phyloP scores from a whole-genome alignment of 2,113 vertebrate species.

The Delphinapterus leucas region DNA sequence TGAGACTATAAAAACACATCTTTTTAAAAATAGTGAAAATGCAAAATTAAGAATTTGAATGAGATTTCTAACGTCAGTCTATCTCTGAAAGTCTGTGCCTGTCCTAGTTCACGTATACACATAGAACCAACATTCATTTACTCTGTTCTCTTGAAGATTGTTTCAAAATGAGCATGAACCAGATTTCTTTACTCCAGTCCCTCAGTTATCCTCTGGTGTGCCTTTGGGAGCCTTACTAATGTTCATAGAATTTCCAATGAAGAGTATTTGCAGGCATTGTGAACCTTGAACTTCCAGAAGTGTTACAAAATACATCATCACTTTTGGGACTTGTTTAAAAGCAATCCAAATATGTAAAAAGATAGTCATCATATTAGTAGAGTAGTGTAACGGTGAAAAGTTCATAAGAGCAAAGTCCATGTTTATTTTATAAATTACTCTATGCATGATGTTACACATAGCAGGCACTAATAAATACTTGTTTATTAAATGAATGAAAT shows the following conservation, averaged over 20 bases:
- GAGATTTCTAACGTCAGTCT: background rate
- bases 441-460: background rate
- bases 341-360: background rate
- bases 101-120: background rate
- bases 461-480: background rate
- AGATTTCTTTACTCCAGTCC: background rate
- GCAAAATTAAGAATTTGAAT: background rate
- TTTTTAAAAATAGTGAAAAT: background rate
- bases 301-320: background rate
- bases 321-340: conserved; percentile 1
- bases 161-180: background rate
- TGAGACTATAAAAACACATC: background rate
- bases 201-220: background rate
- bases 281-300: background rate
- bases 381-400: background rate
- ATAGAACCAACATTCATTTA: background rate
- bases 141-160: background rate
- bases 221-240: background rate
- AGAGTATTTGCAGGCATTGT: background rate
- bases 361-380: background rate
- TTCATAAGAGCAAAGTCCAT: background rate
- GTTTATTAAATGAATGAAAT: background rate
- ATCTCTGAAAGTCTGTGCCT: background rate
- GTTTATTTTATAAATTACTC: background rate
- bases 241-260: background rate